Evolutionary conservation across 2,113 vertebrate genomes (phyloP).

Genomic region (Morone chrysops): DNA sequence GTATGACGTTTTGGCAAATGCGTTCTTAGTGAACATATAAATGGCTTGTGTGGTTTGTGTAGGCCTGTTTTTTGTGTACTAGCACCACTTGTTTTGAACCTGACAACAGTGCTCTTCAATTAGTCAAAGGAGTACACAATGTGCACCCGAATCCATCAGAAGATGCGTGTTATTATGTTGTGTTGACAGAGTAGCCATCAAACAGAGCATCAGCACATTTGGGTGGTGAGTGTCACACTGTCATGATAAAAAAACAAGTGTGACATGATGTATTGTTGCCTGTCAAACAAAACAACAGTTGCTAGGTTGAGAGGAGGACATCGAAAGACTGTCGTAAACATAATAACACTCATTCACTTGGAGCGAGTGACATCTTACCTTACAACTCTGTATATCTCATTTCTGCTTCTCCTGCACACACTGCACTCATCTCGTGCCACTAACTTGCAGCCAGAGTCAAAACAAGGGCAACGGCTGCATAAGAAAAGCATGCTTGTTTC

Average conservation of each 20-base stretch:
- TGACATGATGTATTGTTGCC: constrained; percentile 16
- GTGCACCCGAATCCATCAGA: constrained; percentile 22
- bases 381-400: background rate
- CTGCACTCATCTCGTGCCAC: constrained; percentile 25
- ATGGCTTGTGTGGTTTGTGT: background rate
- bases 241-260: background rate
- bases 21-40: background rate
- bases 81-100: constrained; percentile 16
- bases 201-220: constrained; percentile 1
- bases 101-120: constrained; percentile 21
- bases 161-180: constrained; percentile 37
- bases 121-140: constrained; percentile 32
- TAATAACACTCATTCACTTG: background rate
- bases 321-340: constrained; percentile 1
- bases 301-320: background rate
- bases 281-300: constrained; percentile 8
- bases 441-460: constrained; percentile 45
- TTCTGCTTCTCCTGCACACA: background rate
- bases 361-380: constrained; percentile 16
- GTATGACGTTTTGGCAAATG: background rate
- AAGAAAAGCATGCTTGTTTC: constrained; percentile 55
- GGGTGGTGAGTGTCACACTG: constrained; percentile 15
- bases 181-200: constrained; percentile 49
- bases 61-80: background rate
- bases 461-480: constrained; percentile 50